These are phyloP conservation scores for Anoplopoma fimbria DNA, from an alignment of 2,113 vertebrate species.

Conservation along the genomic window DNA sequence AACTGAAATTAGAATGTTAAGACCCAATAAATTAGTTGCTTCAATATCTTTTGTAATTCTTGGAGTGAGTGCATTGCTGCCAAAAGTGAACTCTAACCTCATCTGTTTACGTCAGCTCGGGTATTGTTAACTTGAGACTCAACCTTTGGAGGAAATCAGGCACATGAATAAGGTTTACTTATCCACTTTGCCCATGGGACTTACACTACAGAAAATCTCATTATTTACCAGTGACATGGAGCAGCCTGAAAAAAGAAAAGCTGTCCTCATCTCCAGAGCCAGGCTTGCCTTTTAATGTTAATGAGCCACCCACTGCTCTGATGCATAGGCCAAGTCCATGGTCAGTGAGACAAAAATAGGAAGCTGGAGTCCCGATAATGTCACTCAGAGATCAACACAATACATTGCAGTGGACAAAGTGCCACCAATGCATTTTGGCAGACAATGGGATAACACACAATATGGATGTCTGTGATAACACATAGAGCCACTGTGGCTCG, in stretches of 20 bases:
- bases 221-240: conserved; percentile 66
- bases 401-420: conserved; percentile 47
- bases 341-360: conserved; percentile 70
- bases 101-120: conserved; percentile 1
- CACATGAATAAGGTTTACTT: conserved; percentile 32
- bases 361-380: conserved; percentile 65
- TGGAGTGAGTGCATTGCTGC: not conserved
- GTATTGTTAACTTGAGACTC: conserved; percentile 13
- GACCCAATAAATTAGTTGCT: not conserved
- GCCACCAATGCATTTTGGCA: conserved; percentile 30
- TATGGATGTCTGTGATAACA: conserved; percentile 39
- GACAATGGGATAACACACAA: conserved; percentile 10
- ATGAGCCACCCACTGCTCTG: conserved; percentile 52
- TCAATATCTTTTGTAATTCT: not conserved
- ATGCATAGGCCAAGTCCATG: conserved; percentile 44
- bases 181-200: conserved; percentile 42
- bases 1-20: conserved; percentile 16
- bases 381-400: conserved; percentile 63
- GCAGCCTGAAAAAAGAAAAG: conserved; percentile 10
- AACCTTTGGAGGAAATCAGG: conserved; percentile 29
- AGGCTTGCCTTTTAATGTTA: conserved; percentile 66
- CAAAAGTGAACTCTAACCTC: not conserved
- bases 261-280: conserved; percentile 42
- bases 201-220: conserved; percentile 53
- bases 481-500: not conserved